Percentiles rank a stretch among this genome's conserved stretches.
phyloP scores from a whole-genome alignment of 1,140 invertebrate genomes.

The Drosophila kanapiae region DNA sequence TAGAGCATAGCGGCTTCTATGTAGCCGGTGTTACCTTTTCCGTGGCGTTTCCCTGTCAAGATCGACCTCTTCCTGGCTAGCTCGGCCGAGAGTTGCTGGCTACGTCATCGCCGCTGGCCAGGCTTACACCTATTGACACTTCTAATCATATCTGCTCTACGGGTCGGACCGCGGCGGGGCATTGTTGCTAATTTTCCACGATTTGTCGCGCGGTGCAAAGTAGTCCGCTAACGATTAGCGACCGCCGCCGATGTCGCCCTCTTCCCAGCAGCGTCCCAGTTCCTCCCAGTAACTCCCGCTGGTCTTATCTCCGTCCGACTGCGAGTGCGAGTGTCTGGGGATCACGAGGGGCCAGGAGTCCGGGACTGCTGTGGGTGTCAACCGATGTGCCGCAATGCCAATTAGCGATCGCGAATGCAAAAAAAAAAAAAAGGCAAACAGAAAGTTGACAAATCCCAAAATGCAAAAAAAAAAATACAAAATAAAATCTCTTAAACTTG shows the following conservation, averaged over 20 bases:
- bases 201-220: conserved; percentile 47
- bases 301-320: conserved; percentile 45
- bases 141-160: conserved; percentile 70
- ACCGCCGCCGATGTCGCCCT: conserved; percentile 32
- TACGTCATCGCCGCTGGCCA: conserved; percentile 42
- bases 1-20: neutral
- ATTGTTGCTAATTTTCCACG: conserved; percentile 39
- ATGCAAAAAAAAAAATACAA: neutral
- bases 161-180: conserved; percentile 31
- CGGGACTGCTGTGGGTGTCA: conserved; percentile 33
- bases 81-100: conserved; percentile 3
- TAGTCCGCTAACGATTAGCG: conserved; percentile 59
- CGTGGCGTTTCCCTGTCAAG: neutral
- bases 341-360: conserved; percentile 10
- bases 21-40: neutral
- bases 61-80: conserved; percentile 6
- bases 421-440: neutral
- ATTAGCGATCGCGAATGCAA: conserved; percentile 46
- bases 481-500: neutral
- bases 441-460: conserved; percentile 21
- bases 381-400: conserved; percentile 42
- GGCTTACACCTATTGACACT: conserved; percentile 72
- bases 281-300: conserved; percentile 1
- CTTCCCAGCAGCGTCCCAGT: conserved; percentile 15
- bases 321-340: neutral